phyloP scores from a whole-genome alignment of 1,140 invertebrate genomes.

The Scaptomyza graminum region DNA sequence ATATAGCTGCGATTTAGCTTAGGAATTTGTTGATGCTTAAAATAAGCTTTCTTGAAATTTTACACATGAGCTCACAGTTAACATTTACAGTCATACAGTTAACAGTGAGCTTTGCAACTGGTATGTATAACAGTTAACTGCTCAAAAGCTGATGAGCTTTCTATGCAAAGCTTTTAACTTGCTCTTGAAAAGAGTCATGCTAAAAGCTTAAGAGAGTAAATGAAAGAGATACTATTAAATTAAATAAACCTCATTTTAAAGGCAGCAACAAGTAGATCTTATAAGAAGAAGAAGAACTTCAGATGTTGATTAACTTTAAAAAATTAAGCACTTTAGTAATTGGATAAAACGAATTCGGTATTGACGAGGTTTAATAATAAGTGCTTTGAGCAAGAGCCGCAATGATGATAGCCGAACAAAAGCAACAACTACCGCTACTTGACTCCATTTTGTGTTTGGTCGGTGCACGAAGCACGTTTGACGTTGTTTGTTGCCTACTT shows the following conservation, averaged over 20 bases:
- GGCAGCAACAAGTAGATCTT: constrained; percentile 22
- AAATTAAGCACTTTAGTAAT: background rate
- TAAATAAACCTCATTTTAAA: background rate
- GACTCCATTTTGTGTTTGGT: constrained; percentile 24
- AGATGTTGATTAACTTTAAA: background rate
- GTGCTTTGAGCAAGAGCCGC: too few relatives aligned
- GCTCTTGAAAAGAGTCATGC: background rate
- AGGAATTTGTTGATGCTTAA: background rate
- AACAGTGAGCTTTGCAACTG: background rate
- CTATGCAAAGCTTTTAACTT: constrained; percentile 13
- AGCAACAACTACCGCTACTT: constrained; percentile 28
- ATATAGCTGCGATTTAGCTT: background rate
- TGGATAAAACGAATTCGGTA: background rate
- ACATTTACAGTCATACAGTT: background rate
- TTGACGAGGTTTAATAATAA: background rate
- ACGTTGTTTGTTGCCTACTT: constrained; percentile 58
- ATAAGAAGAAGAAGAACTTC: background rate
- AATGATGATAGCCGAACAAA: background rate
- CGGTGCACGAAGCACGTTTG: background rate
- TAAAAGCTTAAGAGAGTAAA: background rate
- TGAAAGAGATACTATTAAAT: background rate
- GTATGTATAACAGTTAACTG: constrained; percentile 26
- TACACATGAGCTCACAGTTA: background rate
- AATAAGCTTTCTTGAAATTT: background rate
- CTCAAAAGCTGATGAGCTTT: constrained; percentile 26